These are phyloP conservation scores for Pteropus alecto DNA, from an alignment of 2,113 vertebrate species.

Conservation along the genomic window DNA sequence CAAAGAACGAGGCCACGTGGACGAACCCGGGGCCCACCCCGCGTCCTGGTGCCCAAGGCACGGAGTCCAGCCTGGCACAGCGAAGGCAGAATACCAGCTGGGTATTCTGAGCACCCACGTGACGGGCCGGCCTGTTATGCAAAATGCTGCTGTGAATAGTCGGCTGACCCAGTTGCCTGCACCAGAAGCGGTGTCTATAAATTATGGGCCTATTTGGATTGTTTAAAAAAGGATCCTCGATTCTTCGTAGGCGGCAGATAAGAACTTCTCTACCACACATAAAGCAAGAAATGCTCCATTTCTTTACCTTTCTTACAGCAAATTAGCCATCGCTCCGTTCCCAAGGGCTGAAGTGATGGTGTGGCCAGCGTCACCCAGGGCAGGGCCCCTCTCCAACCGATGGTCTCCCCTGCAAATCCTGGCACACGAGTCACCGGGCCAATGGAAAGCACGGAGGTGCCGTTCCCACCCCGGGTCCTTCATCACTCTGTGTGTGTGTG, in stretches of 20 bases:
- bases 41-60: too few species aligned
- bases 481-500: too few species aligned
- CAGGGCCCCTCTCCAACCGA: not conserved
- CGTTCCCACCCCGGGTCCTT: too few species aligned
- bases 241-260: not conserved
- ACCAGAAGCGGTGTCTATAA: not conserved
- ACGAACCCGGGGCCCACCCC: not conserved
- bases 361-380: not conserved
- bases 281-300: not conserved
- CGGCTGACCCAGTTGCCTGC: not conserved
- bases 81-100: too few species aligned
- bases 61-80: not conserved
- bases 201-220: not conserved
- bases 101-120: not conserved
- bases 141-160: not conserved
- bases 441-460: too few species aligned
- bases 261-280: not conserved
- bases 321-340: not conserved
- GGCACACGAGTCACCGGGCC: too few species aligned
- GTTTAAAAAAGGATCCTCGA: not conserved
- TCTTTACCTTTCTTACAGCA: not conserved
- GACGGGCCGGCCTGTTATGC: not conserved
- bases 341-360: not conserved
- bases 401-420: too few species aligned
- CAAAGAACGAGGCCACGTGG: not conserved